Evolutionary conservation across 2,113 vertebrate genomes (phyloP).

Genomic region (Stegastes partitus): DNA sequence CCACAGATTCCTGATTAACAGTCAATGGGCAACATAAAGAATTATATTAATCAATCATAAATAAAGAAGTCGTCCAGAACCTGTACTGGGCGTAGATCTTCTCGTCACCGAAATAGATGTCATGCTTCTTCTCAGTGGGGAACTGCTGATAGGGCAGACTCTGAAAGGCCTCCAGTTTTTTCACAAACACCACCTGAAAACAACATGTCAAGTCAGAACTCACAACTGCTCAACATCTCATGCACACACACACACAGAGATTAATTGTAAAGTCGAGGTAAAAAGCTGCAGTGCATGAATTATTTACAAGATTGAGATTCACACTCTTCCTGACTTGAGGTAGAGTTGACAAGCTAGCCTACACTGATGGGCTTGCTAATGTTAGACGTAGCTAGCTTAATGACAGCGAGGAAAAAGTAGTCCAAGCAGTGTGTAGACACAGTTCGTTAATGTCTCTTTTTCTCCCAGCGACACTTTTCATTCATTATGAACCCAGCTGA

Average conservation of each 20-base stretch:
- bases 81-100: constrained; percentile 91
- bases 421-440: background rate
- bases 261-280: background rate
- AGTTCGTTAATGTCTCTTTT: background rate
- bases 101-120: constrained; percentile 92
- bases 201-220: background rate
- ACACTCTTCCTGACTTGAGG: background rate
- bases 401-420: constrained; percentile 32
- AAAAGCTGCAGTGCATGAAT: too few species aligned
- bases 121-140: constrained; percentile 91
- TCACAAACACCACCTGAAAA: constrained; percentile 92
- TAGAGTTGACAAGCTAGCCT: background rate
- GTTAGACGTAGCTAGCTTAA: constrained; percentile 11
- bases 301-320: too few species aligned
- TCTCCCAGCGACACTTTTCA: background rate
- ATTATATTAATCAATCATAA: too few species aligned
- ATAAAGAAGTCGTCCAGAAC: constrained; percentile 71
- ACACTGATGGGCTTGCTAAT: background rate
- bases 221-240: background rate
- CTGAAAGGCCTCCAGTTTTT: constrained; percentile 88
- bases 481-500: background rate
- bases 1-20: background rate
- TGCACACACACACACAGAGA: background rate
- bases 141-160: constrained; percentile 87
- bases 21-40: background rate